Evolutionary conservation across 2,797 vertebrate genomes (phyloP), one percentile per base, ranked within the genome.

Genomic region (Heliangelus exortis): DNA sequence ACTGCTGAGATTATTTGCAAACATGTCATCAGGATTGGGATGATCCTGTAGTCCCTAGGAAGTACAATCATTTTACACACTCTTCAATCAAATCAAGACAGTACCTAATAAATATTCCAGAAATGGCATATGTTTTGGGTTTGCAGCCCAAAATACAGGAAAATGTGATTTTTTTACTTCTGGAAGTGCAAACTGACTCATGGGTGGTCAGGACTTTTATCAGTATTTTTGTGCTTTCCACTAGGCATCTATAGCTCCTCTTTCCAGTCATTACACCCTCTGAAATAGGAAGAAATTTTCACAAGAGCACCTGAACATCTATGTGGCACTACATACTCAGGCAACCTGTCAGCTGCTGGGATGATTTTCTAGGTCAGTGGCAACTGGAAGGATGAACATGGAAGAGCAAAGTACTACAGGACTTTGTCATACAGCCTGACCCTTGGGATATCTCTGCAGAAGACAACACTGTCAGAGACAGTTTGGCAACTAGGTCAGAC

Each of bases 401-500:
- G 18, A 63, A 6, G 4, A 76, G 23, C n/a, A 55, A 86, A 69
- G 21, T 59, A 21, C 31, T 28, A 31, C 4, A 3, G 33, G 6
- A 84, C 28, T 61, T 55, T 5, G 5, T 2, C 5, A 4, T 47
- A 43, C 9, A 84, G 15, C 8, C 25, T 36, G 18, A 22, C 15
- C 18, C 22, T 47, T 31, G 12, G 10, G 7, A 5, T 48, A 11
- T 9, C 21, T 73, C 26, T 43, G 54, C 15, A 59, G 25, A 66
- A 65, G 23, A 19, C 9, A 25, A 51, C 19, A 11, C 15, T 33
- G 28, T 15, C n/a, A 58, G 20, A 9, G 20, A 25, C 16, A 54
- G 13, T 0, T 0, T 54, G 61, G 26, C 1, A 1, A 9, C 25
- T 41, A 29, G 45, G 31, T 5, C 18, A 41, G 39, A 41, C 12